Evolutionary conservation across 1,140 invertebrate species (phyloP), one percentile per base, ranked within the genome.

Genomic region (Drosophila subobscura): DNA sequence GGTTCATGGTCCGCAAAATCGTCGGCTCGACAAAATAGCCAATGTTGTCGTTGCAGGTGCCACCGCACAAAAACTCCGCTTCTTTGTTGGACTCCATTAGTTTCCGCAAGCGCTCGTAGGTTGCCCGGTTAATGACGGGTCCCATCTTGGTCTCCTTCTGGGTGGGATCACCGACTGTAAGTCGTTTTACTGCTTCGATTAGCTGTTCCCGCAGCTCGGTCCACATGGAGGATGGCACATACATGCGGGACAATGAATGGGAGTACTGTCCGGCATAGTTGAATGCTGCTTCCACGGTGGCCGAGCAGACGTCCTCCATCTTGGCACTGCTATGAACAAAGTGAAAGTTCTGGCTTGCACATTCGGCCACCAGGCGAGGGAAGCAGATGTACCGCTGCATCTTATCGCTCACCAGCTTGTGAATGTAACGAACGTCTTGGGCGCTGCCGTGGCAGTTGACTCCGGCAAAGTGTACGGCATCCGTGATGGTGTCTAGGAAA

Each of bases 331-430:
- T 93, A 92, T 99, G 98, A 10, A 99, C 92, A 88, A 99, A 98
- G 89, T 99, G 99, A 91, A 97, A 99, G 92, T 99, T 99, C 92
- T 99, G 99, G 0, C 98, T 98, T 23, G 98, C 98, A 92, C 98
- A 99, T 51, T 99, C 98, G 70, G 96, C 96, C 73, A 99, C 96
- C 2, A 99, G 92, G 70, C 98, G 94, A 0, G 98, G 99, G 91
- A 98, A 99, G 85, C 96, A 97, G 55, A 92, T 94, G 90, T 98
- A 99, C 1, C 92, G 94, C 40, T 94, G 93, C 16, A 99, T 93
- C 90, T 99, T 99, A 49, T 96, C 92, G 8, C 96, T 97, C 52
- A 99, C 96, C 92, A 97, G 95, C 72, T 94, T 95, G 97, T 98
- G 99, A 0, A 99, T 90, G 77, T 95, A 93, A 79, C 96, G 95